These are phyloP conservation scores for Ormyrus nitidulus DNA, from an alignment of 2,888 invertebrate genomes.

Conservation along the genomic window DNA sequence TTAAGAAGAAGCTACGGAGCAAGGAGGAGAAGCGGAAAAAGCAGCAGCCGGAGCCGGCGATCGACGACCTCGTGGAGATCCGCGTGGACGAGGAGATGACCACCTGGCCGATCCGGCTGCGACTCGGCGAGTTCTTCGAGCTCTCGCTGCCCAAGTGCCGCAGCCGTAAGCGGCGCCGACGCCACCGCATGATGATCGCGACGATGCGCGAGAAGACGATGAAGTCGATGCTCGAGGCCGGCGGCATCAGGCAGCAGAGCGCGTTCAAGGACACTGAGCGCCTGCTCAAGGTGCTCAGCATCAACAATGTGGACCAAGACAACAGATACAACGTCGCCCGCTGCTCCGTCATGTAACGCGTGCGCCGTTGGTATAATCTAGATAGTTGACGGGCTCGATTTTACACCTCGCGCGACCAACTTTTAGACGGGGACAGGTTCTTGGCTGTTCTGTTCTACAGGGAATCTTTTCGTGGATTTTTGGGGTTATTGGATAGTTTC, in stretches of 20 bases:
- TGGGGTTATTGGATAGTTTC: no score
- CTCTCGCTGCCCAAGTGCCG: constrained; percentile 66
- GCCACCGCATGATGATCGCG: constrained; percentile 62
- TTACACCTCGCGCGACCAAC: no score
- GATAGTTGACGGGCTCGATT: no score
- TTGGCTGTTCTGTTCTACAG: no score
- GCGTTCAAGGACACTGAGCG: constrained; percentile 72
- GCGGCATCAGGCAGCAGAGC: constrained; percentile 55
- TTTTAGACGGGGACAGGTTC: no score
- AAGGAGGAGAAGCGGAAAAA: constrained; percentile 23
- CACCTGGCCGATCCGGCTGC: constrained; percentile 67
- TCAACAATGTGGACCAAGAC: constrained; percentile 74
- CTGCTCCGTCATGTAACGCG: constrained; percentile 71
- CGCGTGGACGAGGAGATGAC: constrained; percentile 61
- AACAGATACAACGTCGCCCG: constrained; percentile 72
- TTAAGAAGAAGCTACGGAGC: constrained; percentile 41
- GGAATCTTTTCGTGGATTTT: no score
- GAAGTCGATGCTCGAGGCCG: constrained; percentile 66
- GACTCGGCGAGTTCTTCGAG: constrained; percentile 71
- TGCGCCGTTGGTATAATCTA: no score
- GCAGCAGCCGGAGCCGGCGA: constrained; percentile 48
- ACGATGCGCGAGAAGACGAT: constrained; percentile 64
- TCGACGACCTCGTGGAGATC: constrained; percentile 48
- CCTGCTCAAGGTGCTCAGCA: constrained; percentile 72
- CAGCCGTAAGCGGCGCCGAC: constrained; percentile 64